Base-by-base conservation (phyloP, 2,888 invertebrate species). In the Nudaria mundana region DNA sequence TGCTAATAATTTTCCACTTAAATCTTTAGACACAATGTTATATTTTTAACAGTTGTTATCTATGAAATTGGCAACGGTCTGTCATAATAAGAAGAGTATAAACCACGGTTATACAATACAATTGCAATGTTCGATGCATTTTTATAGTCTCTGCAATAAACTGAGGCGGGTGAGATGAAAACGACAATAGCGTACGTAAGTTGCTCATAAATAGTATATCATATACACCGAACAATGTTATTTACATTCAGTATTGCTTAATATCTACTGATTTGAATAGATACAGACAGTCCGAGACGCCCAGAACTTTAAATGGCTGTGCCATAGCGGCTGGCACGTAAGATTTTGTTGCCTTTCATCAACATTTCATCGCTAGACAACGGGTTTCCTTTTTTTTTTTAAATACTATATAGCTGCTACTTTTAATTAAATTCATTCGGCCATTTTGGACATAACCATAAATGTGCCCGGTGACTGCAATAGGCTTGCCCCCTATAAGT, bases 121-220 rank as follows among this genome's bases (percentile, higher is more conserved):
- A 63, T 69, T 73, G 76, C 76, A 68, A 47, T 69, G 70, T 81
- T 81, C 81, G 77, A 82, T 85, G 83, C 83, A 83, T 82, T 85
- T 84, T 86, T 86, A 84, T 81, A 66, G 77, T 62, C 63, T 36
- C 29, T 47, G 76, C 76, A 70, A 81, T 85, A 84, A 86, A 84
- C 72, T 60, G 38, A 16, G 24, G 37, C 42, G 53, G 39, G 50
- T 52, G 65, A 69, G 70, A 71, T 75, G 73, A 70, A 72, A 77
- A 76, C 76, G 74, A 81, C 82, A 79, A 81, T 78, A 58, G 72
- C 67, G 76, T 72, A 76, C 76, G 83, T 82, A 79, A 78, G 73
- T 67, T 65, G 55, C 74, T 73, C 82, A 78, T 86, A 84, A 84
- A 84, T 81, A 66, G 67, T 81, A 76, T 75, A 81, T 82, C 77